phyloP scores from a whole-genome alignment of 2,888 invertebrate species.

The Limnephilus lunatus region DNA sequence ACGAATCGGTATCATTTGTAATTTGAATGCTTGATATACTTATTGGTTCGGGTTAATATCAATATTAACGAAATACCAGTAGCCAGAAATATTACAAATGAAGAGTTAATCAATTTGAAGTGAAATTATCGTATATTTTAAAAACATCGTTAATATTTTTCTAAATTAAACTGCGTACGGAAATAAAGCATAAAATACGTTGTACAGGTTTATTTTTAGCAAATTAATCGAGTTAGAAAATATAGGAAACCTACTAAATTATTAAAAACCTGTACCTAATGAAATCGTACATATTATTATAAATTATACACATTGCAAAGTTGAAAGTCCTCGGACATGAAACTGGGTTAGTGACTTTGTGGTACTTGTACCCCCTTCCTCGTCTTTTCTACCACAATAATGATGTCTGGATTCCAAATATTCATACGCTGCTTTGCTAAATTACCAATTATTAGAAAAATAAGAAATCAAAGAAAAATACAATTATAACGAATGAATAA shows the following conservation, averaged over 20 bases:
- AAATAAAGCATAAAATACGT: not conserved
- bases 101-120: not conserved
- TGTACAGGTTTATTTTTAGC: not conserved
- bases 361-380: no score
- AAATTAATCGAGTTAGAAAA: not conserved
- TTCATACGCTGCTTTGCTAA: not conserved
- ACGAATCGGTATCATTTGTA: not conserved
- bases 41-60: no score
- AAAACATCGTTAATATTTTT: not conserved
- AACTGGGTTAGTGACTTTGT: no score
- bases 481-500: not conserved
- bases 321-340: not conserved
- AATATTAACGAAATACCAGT: no score
- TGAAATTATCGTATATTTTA: not conserved
- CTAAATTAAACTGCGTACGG: not conserved
- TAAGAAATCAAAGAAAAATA: not conserved
- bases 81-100: no score
- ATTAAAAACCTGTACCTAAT: not conserved
- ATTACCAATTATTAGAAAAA: not conserved
- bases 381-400: not conserved
- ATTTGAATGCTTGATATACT: not conserved
- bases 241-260: not conserved
- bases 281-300: not conserved
- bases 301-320: not conserved
- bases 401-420: not conserved